Evolutionary conservation across 2,888 invertebrate genomes (phyloP).

Genomic region (Girardia tigrina): DNA sequence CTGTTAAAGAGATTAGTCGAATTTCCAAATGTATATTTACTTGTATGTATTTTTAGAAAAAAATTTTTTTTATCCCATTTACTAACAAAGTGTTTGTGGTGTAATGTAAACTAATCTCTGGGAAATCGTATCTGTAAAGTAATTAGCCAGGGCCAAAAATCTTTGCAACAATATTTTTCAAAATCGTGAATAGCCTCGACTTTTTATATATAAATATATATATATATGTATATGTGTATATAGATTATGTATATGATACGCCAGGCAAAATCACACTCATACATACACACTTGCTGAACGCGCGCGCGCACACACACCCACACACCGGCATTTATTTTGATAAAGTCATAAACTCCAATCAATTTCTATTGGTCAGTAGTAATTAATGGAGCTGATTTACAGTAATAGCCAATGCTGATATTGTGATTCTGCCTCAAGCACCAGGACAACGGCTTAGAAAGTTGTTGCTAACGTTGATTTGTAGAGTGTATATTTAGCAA

Average conservation of each 20-base stretch:
- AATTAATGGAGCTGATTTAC: background rate
- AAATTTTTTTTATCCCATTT: background rate
- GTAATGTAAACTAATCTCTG: background rate
- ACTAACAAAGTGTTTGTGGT: background rate
- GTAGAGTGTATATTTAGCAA: background rate
- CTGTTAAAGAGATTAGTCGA: background rate
- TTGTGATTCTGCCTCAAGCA: background rate
- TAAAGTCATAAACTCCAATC: background rate
- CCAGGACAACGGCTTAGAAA: background rate
- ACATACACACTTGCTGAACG: background rate
- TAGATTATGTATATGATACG: too few species aligned
- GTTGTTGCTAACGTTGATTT: background rate
- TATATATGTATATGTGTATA: too few species aligned
- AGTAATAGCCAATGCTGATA: background rate
- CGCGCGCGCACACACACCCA: too few species aligned
- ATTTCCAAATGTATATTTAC: background rate
- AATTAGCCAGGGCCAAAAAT: background rate
- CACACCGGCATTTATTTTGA: background rate
- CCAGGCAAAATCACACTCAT: background rate
- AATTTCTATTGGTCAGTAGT: background rate
- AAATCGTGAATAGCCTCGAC: background rate
- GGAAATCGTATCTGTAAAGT: background rate
- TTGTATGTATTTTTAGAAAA: background rate
- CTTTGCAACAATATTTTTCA: background rate
- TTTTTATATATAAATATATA: too few species aligned